Evolutionary conservation across 2,888 invertebrate genomes (phyloP).

Genomic region (Drosophila tripunctata): DNA sequence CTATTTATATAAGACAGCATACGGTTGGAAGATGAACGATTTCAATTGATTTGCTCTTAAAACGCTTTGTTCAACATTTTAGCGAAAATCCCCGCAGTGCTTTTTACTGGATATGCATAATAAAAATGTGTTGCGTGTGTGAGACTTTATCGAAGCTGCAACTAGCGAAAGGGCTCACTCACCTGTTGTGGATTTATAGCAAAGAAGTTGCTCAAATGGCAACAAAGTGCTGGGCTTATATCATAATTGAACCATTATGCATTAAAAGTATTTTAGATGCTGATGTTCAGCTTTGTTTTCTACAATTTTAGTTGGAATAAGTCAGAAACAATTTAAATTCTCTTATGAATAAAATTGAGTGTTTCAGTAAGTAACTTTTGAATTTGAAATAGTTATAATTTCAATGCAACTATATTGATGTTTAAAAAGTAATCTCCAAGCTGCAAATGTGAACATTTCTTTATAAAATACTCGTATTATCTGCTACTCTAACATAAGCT

Average conservation of each 20-base stretch:
- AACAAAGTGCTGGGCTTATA: constrained; percentile 1
- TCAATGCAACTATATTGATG: too few relatives aligned
- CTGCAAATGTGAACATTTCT: not conserved
- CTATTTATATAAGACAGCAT: not conserved
- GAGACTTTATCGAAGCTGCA: constrained; percentile 22
- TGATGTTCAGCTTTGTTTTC: too few relatives aligned
- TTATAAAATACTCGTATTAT: not conserved
- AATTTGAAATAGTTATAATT: too few relatives aligned
- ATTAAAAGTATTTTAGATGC: not conserved
- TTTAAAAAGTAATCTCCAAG: too few relatives aligned
- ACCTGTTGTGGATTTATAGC: not conserved
- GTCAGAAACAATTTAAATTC: too few relatives aligned
- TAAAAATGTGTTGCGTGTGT: constrained; percentile 27
- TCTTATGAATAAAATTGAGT: too few relatives aligned
- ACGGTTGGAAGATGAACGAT: not conserved
- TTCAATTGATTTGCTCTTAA: constrained; percentile 13
- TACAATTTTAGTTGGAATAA: too few relatives aligned
- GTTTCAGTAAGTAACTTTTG: too few relatives aligned
- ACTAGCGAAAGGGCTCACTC: constrained; percentile 21
- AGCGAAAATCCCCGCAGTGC: constrained; percentile 22
- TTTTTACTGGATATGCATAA: constrained; percentile 53
- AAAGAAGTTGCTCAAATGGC: constrained; percentile 6
- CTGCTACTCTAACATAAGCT: too few relatives aligned
- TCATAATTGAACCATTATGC: not conserved
- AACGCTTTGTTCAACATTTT: constrained; percentile 14